Evolutionary conservation across 2,797 vertebrate species (phyloP).

Genomic region (Propithecus deckenii): DNA sequence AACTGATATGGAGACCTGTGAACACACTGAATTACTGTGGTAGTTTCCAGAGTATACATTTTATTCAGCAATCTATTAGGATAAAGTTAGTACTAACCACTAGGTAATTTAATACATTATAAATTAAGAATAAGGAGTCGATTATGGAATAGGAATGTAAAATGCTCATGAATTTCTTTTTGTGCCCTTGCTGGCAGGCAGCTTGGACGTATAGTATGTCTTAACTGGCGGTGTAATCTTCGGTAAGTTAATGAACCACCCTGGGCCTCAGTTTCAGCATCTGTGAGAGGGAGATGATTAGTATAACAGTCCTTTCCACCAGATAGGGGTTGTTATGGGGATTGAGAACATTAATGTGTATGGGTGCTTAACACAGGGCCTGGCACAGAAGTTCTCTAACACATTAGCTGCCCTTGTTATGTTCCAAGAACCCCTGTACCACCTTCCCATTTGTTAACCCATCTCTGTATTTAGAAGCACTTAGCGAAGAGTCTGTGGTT

Average conservation of each 20-base stretch:
- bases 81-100: slow-evolving; percentile 31
- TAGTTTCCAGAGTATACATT: not conserved
- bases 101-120: slow-evolving; percentile 10
- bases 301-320: not conserved
- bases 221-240: not conserved
- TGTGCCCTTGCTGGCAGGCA: not conserved
- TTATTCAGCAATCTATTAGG: not conserved
- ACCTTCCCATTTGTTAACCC: not conserved
- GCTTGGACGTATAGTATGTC: not conserved
- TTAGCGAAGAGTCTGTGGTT: not conserved
- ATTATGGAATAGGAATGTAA: not conserved
- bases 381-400: not conserved
- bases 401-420: not conserved
- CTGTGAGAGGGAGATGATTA: not conserved
- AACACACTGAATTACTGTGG: not conserved
- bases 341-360: not conserved
- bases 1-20: not conserved
- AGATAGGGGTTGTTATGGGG: not conserved
- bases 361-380: not conserved
- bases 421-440: not conserved
- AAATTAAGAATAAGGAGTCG: slow-evolving; percentile 11
- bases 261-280: not conserved
- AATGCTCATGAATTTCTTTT: not conserved
- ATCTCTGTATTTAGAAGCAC: not conserved
- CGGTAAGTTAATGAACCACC: not conserved